Conservation (phyloP, 2,888 invertebrate species). For the Aspidiotus destructor region DNA sequence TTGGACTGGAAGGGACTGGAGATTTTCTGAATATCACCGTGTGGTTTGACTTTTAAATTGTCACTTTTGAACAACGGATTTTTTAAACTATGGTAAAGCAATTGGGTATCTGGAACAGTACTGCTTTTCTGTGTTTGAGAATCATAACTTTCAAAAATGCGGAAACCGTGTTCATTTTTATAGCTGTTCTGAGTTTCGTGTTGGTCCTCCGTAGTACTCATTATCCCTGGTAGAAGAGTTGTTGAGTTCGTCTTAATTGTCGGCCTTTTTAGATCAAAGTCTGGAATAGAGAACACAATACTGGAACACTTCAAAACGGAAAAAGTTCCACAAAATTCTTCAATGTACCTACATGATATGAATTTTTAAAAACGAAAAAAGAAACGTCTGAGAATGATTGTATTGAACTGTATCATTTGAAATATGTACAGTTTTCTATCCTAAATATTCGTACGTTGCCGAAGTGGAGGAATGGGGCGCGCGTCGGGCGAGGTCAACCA, state of each 20-base stretch:
- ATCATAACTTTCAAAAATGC: not conserved
- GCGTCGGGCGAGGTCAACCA: no score
- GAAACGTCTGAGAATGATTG: no score
- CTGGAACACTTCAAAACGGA: not conserved
- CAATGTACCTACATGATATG: no score
- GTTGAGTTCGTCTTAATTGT: not conserved
- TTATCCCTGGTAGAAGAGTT: not conserved
- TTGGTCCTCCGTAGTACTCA: not conserved
- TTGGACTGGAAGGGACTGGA: constrained; percentile 26
- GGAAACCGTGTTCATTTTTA: constrained; percentile 1
- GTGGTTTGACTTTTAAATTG: constrained; percentile 12
- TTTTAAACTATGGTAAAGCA: constrained; percentile 18
- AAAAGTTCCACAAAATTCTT: not conserved
- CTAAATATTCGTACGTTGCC: no score
- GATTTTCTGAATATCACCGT: constrained; percentile 22
- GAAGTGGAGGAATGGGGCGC: no score
- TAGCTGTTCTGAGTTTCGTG: not conserved
- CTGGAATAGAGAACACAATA: not conserved
- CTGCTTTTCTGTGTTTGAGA: not conserved
- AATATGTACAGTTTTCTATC: no score
- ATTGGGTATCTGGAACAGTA: constrained; percentile 11
- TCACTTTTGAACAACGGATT: constrained; percentile 28
- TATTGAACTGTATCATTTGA: no score
- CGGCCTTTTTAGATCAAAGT: not conserved
- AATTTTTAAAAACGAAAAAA: no score